Percentiles rank a stretch among this genome's conserved stretches.
Evolutionary conservation across 2,888 invertebrate genomes (phyloP).

Genomic region (Caenorhabditis sinica): DNA sequence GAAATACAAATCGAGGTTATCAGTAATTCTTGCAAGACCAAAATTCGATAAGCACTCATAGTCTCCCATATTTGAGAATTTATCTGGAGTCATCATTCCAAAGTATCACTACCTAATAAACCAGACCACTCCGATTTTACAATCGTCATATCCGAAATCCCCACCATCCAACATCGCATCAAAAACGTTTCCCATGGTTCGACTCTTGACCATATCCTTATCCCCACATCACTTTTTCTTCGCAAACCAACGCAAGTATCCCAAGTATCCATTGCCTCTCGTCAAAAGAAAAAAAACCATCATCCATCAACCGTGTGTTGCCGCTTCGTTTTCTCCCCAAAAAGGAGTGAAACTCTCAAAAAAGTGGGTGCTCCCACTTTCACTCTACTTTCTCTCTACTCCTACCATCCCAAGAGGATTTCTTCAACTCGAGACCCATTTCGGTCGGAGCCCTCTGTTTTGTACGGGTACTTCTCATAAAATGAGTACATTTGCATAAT

Average conservation of each 20-base stretch:
- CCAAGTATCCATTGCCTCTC: constrained; percentile 13
- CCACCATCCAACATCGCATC: background rate
- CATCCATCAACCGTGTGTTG: constrained; percentile 61
- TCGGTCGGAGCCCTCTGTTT: background rate
- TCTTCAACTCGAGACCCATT: background rate
- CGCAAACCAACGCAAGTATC: background rate
- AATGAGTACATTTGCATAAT: constrained; percentile 63
- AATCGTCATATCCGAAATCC: background rate
- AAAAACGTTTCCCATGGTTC: background rate
- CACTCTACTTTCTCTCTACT: too few species aligned
- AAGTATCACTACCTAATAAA: too few species aligned
- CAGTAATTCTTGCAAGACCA: too few species aligned
- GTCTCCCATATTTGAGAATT: too few species aligned
- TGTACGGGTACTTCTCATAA: constrained; percentile 53
- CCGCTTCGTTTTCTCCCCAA: constrained; percentile 19
- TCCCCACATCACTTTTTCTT: constrained; percentile 2
- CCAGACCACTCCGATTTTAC: too few species aligned
- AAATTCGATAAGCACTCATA: too few species aligned
- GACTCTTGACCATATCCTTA: constrained; percentile 7
- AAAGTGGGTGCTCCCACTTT: constrained; percentile 47
- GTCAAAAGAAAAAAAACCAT: constrained; percentile 32
- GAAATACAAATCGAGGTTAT: too few species aligned
- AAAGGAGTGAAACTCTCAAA: constrained; percentile 32
- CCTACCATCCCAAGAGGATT: constrained; percentile 7
- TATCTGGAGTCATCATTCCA: too few species aligned